Evolutionary conservation across 1,140 invertebrate genomes (phyloP), one percentile per base, ranked within the genome.

Genomic region (Papilio polytes): DNA sequence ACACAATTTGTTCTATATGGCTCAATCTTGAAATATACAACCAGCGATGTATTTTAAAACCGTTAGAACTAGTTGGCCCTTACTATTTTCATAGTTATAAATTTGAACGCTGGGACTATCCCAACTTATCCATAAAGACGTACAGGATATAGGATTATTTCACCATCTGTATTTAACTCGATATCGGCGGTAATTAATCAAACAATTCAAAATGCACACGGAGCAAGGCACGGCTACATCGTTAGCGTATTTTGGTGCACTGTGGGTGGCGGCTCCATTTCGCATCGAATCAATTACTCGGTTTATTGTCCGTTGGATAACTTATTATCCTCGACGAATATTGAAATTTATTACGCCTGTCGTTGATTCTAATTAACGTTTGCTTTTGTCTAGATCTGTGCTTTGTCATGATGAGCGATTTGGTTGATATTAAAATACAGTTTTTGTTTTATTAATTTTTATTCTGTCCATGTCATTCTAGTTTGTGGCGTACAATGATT

Each of bases 201-300:
- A 66, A 66, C 63, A 26, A 66, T 78, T 73, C 79, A 70, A 70
- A 73, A 36, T 56, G 73, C 72, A 46, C 46, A 48, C 10, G 26
- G 59, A 70, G 72, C 56, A 66, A 74, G 72, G 31, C 73, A 72
- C 51, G 48, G 77, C 87, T 87, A 89, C 83, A 84, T 88, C 89
- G 90, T 87, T 82, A 84, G 73, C 85, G 81, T 90, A 88, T 89
- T 89, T 92, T 81, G 66, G 90, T 84, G 81, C 85, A 46, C 81
- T 80, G 90, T 91, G 87, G 86, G 90, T 90, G 88, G 88, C 80
- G 76, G 77, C 66, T 85, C 78, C 81, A 81, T 86, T 73, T 74
- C 41, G 20, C 44, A 48, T 74, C 48, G 46, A 51, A 74, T 74
- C 73, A 51, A 74, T 74, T 51, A 74, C 73, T 74, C 44, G 44